These are phyloP conservation scores for Panagrolaimus sp. DNA, from an alignment of 1,140 invertebrate genomes.

Conservation along the genomic window DNA sequence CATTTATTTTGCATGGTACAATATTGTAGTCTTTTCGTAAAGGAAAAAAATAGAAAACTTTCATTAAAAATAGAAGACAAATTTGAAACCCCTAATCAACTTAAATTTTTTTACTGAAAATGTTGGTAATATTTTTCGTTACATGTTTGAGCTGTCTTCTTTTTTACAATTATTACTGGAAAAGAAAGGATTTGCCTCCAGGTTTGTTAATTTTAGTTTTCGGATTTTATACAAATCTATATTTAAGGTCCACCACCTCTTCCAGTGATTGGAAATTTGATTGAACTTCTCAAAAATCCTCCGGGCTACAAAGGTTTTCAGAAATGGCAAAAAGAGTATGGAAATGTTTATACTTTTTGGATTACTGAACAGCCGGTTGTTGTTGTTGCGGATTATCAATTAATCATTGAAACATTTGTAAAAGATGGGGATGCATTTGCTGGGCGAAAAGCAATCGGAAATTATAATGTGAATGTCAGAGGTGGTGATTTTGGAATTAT, in stretches of 20 bases:
- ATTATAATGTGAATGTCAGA: not conserved
- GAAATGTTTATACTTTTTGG: slow-evolving; percentile 5
- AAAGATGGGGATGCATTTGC: slow-evolving; percentile 5
- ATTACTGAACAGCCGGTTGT: slow-evolving; percentile 3
- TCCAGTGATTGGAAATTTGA: not conserved
- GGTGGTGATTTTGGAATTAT: not conserved
- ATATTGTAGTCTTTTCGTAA: no score
- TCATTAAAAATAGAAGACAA: no score
- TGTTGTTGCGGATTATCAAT: not conserved
- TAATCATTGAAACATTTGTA: not conserved
- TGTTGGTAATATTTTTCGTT: no score
- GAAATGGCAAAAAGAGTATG: not conserved
- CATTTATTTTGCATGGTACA: no score
- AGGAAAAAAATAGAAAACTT: no score
- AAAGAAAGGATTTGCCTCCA: not conserved
- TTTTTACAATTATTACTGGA: slow-evolving; percentile 1
- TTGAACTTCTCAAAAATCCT: not conserved
- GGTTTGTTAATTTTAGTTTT: not conserved
- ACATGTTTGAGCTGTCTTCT: no score
- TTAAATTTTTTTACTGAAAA: no score
- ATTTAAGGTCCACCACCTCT: not conserved
- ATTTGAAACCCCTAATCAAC: no score
- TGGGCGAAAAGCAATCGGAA: not conserved
- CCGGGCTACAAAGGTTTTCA: not conserved
- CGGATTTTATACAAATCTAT: not conserved